Evolutionary conservation across 2,888 invertebrate species (phyloP), one percentile per base, ranked within the genome.

Genomic region (Megalurothrips usitatus): DNA sequence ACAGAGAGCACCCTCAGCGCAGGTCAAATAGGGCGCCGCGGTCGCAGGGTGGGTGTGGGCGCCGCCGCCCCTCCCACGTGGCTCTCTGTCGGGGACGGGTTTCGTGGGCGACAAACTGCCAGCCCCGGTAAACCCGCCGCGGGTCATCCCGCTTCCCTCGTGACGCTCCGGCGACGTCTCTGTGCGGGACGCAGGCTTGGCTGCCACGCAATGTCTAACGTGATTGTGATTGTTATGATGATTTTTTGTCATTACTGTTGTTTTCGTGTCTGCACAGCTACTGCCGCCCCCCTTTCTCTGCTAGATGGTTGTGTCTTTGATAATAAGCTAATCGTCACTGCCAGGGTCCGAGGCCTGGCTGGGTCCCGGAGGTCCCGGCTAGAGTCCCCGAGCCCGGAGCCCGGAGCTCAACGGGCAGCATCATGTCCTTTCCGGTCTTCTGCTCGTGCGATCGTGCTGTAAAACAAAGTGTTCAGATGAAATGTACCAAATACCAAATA

Each of bases 401-500:
- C 58, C 58, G 58, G 58, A 58, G 58, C 58, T 58, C 58, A 17
- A 10, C 19, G 58, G 19, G 58, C 58, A 17, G 19, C 58, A 43
- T 43, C 34, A 43, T 43, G 34, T 43, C 34, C 34, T 43, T 43
- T 43, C 34, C 34, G 34, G 34, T 43, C 68, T 75, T 26, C 23
- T 75, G 68, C 23, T 75, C 68, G 68, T 75, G 68, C 68, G 11
- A 75, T 43, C 34, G 34, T 23, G 68, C 68, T 75, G 68, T 23
- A 75, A 12, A 75, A 26, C 12, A 75, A 75, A 75, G 68, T 23
- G 68, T 75, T 75, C 68, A 75, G 23, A 26, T 75, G 68, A 75
- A 75, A 75, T 75, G 68, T 23, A 75, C 68, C 68, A 75, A 75
- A 75, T 75, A 75, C 26, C 68, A 75, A 75, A 75, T 75, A 75